phyloP scores from a whole-genome alignment of 2,797 vertebrate species.

The Enteromius fasciolatus region DNA sequence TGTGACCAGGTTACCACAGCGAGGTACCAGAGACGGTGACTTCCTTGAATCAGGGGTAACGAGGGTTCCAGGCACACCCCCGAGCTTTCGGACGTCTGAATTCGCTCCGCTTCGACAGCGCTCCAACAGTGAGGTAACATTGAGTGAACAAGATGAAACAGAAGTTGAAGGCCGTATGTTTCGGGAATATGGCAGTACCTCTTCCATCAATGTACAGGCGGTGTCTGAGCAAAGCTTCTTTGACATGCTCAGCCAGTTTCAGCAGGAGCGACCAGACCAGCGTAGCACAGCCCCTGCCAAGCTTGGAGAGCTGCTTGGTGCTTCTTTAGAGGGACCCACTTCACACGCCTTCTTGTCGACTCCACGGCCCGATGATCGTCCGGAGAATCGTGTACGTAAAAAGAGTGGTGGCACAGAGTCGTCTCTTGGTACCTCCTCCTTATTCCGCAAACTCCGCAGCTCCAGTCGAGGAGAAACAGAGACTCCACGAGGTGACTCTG shows the following conservation, averaged over 20 bases:
- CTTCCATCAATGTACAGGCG: slow-evolving; percentile 91
- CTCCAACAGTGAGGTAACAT: slow-evolving; percentile 91
- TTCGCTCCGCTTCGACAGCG: slow-evolving; percentile 84
- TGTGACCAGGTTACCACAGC: slow-evolving; percentile 75
- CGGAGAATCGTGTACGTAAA: slow-evolving; percentile 77
- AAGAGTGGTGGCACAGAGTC: slow-evolving; percentile 81
- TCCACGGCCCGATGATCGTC: slow-evolving; percentile 64
- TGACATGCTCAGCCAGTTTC: slow-evolving; percentile 88
- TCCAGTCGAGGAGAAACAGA: slow-evolving; percentile 79
- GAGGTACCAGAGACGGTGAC: slow-evolving; percentile 84
- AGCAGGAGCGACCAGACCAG: slow-evolving; percentile 80
- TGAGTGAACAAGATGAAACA: slow-evolving; percentile 87
- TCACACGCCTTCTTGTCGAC: slow-evolving; percentile 65
- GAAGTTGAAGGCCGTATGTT: slow-evolving; percentile 75
- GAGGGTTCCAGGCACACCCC: slow-evolving; percentile 67
- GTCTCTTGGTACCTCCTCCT: slow-evolving; percentile 83
- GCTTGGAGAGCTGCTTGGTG: slow-evolving; percentile 74
- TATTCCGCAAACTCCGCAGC: slow-evolving; percentile 87
- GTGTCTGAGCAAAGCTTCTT: slow-evolving; percentile 91
- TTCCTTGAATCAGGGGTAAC: slow-evolving; percentile 78
- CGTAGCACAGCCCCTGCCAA: slow-evolving; percentile 68
- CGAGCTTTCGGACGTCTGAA: slow-evolving; percentile 60
- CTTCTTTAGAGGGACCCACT: slow-evolving; percentile 62
- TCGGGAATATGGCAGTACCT: slow-evolving; percentile 94
- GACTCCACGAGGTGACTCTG: slow-evolving; percentile 67